Percentiles rank a stretch among this genome's conserved stretches.
Evolutionary conservation across 2,113 vertebrate species (phyloP).

Genomic region (Bos javanicus): DNA sequence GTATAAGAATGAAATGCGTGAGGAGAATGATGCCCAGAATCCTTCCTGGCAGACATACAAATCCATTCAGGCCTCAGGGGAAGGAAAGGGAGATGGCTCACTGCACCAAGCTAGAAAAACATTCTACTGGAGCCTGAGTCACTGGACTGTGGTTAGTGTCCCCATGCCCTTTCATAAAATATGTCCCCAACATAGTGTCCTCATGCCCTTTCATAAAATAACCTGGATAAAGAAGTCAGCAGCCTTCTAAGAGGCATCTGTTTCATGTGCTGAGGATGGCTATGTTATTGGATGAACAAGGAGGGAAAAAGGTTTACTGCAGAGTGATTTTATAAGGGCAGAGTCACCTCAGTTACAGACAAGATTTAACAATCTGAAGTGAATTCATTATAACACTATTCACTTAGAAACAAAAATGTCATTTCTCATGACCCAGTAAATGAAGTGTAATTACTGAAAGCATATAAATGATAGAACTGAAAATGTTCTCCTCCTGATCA

Average conservation of each 20-base stretch:
- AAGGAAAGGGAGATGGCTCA: background rate
- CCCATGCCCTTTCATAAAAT: background rate
- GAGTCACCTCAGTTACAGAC: slow-evolving; percentile 30
- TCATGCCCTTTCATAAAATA: background rate
- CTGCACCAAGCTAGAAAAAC: background rate
- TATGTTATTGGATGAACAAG: slow-evolving; percentile 17
- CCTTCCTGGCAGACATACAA: background rate
- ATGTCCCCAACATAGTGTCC: background rate
- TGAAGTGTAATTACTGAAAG: slow-evolving; percentile 80
- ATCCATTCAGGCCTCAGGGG: background rate
- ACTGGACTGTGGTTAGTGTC: background rate
- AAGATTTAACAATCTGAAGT: slow-evolving; percentile 68
- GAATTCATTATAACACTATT: slow-evolving; percentile 81
- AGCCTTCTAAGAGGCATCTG: background rate
- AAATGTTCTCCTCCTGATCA: slow-evolving; percentile 71
- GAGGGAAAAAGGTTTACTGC: background rate
- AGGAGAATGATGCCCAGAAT: background rate
- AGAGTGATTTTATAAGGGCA: slow-evolving; percentile 72
- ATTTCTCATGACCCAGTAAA: slow-evolving; percentile 81
- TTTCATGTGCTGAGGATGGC: background rate
- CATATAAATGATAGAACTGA: slow-evolving; percentile 76
- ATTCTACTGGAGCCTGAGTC: background rate
- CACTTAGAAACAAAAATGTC: slow-evolving; percentile 79
- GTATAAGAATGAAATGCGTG: background rate
- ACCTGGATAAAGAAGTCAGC: slow-evolving; percentile 10